Evolutionary conservation across 1,140 invertebrate genomes (phyloP), one percentile per base, ranked within the genome.

Genomic region (Scaptomyza montana): DNA sequence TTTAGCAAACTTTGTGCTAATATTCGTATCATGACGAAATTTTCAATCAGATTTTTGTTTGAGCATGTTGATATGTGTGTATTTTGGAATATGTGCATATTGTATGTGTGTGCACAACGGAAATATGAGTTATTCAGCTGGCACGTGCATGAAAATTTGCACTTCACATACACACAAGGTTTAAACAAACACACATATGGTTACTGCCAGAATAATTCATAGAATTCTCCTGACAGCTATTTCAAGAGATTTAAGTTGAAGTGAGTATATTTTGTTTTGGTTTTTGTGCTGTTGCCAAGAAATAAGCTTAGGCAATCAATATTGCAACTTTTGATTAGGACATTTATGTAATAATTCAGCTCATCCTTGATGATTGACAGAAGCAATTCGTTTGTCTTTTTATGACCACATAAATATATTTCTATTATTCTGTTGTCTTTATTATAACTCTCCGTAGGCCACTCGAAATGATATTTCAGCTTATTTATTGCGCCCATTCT

Each of bases 281-380:
- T 39, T 21, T 68, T 74, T 66, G 56, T 80, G 43, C 53, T 33
- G 10, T 2, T 25, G 3, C 21, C 41, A 21, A 9, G 36, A 30
- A 43, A 55, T 63, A 43, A 63, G 51, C 49, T 59, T 59, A 39
- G 69, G 69, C 82, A 74, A 62, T 77, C 55, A 45, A 62, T 78
- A 81, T 81, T 76, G 75, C 51, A 78, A 82, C 78, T 78, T 81
- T 87, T 86, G 81, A 87, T 86, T 86, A 87, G 78, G 63, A 70
- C 64, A 77, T 77, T 78, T 74, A 76, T 70, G 64, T 67, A 82
- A 81, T 81, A 80, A 78, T 67, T 72, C 47, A 13, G 56, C 55
- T 56, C 30, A 56, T 60, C 63, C 72, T 64, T 53, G 30, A 46
- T 86, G 82, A 86, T 87, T 86, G 75, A 73, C 73, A 75, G 63